phyloP scores from a whole-genome alignment of 2,888 invertebrate genomes.

The Dorcus hopei region DNA sequence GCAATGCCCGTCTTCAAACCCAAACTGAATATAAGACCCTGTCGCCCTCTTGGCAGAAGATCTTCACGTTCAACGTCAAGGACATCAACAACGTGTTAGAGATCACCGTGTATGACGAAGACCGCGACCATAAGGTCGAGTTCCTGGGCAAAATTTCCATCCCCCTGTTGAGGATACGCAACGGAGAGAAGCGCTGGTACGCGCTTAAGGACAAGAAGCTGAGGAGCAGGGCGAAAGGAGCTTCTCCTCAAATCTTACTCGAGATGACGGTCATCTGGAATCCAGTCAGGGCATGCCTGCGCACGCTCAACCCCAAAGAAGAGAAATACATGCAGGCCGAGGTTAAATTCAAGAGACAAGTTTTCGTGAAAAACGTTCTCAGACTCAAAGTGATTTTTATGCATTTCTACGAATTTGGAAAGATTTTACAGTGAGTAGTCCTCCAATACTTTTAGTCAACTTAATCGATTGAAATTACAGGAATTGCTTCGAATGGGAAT shows the following conservation, averaged over 20 bases:
- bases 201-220: slow-evolving; percentile 95
- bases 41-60: slow-evolving; percentile 96
- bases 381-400: slow-evolving; percentile 86
- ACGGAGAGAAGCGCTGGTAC: slow-evolving; percentile 94
- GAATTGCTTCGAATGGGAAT: slow-evolving; percentile 98
- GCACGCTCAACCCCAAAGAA: slow-evolving; percentile 93
- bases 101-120: slow-evolving; percentile 96
- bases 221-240: slow-evolving; percentile 85
- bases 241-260: slow-evolving; percentile 81
- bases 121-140: slow-evolving; percentile 96
- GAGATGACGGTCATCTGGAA: slow-evolving; percentile 94
- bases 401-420: slow-evolving; percentile 84
- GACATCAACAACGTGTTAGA: slow-evolving; percentile 94
- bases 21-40: slow-evolving; percentile 98
- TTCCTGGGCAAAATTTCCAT: slow-evolving; percentile 83
- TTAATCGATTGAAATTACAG: slow-evolving; percentile 47
- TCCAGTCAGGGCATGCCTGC: slow-evolving; percentile 84
- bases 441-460: neutral
- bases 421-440: slow-evolving; percentile 80
- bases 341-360: slow-evolving; percentile 90
- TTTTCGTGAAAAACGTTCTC: slow-evolving; percentile 91
- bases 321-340: slow-evolving; percentile 94
- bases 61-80: slow-evolving; percentile 95
- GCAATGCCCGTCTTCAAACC: slow-evolving; percentile 92
- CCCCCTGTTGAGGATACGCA: slow-evolving; percentile 80